Conservation (phyloP, 2,888 invertebrate species). For the Nomada hirtipes region DNA sequence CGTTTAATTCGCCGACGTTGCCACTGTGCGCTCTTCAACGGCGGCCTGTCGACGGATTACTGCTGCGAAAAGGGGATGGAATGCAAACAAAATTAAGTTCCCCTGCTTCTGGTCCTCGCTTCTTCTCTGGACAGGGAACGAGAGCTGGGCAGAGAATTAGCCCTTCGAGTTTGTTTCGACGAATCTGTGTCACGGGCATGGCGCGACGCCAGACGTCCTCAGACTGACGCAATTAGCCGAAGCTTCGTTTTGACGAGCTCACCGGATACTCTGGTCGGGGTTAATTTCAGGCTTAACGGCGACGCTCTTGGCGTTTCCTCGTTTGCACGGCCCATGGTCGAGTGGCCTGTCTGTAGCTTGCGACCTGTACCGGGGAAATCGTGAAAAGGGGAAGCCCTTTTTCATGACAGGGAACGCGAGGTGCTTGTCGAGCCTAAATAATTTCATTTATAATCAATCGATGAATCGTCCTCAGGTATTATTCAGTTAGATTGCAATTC, state of each 20-base stretch:
- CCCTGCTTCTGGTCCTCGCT: slow-evolving; percentile 1
- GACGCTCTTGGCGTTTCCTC: slow-evolving; percentile 25
- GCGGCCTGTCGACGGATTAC: slow-evolving; percentile 58
- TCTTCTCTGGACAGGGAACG: not conserved
- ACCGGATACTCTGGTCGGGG: slow-evolving; percentile 11
- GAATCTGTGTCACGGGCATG: slow-evolving; percentile 59
- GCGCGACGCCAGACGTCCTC: slow-evolving; percentile 54
- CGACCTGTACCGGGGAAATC: not conserved
- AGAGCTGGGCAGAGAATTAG: slow-evolving; percentile 30
- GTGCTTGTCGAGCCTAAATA: too few relatives aligned
- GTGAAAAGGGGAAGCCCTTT: not conserved
- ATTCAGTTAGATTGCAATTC: too few relatives aligned
- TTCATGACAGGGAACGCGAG: too few relatives aligned
- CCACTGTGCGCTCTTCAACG: slow-evolving; percentile 41
- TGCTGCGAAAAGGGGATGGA: slow-evolving; percentile 31
- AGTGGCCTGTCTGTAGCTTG: not conserved
- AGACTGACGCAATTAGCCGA: slow-evolving; percentile 58
- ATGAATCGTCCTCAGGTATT: too few relatives aligned
- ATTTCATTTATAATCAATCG: too few relatives aligned
- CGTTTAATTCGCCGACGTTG: slow-evolving; percentile 54
- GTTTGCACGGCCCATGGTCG: not conserved
- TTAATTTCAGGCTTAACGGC: slow-evolving; percentile 53
- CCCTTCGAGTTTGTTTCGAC: slow-evolving; percentile 55
- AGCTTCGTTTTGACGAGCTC: slow-evolving; percentile 60
- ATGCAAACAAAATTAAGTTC: slow-evolving; percentile 62